Conservation (phyloP, 2,888 invertebrate genomes). For the Agonum fuliginosum region DNA sequence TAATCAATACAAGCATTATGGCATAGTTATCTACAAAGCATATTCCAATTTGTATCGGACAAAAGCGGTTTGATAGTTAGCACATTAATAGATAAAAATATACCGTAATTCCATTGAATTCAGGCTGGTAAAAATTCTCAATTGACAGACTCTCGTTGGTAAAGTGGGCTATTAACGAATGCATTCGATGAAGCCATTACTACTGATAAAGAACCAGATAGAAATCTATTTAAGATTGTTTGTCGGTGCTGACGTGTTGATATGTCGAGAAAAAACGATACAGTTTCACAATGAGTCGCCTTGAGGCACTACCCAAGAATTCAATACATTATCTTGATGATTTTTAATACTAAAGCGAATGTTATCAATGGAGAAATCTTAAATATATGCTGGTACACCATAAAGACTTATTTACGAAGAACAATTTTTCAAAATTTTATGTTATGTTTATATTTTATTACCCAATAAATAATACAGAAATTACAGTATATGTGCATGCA, state of each 20-base stretch:
- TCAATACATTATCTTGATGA: neutral
- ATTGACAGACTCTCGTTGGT: slow-evolving; percentile 11
- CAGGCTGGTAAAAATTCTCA: slow-evolving; percentile 3
- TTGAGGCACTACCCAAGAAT: neutral
- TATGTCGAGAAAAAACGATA: slow-evolving; percentile 23
- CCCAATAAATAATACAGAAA: slow-evolving; percentile 9
- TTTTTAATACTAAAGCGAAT: too few species aligned
- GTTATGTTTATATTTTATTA: slow-evolving; percentile 33
- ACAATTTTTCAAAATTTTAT: slow-evolving; percentile 21
- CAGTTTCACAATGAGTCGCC: slow-evolving; percentile 16
- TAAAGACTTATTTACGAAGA: neutral
- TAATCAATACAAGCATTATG: slow-evolving; percentile 29
- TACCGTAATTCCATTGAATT: slow-evolving; percentile 21
- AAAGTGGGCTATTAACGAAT: neutral
- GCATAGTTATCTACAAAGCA: slow-evolving; percentile 23
- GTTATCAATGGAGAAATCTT: neutral
- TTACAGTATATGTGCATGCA: slow-evolving; percentile 1
- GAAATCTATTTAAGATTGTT: slow-evolving; percentile 27
- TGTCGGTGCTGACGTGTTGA: slow-evolving; percentile 24
- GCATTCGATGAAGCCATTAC: slow-evolving; percentile 25
- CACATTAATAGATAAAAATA: slow-evolving; percentile 28
- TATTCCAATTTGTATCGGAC: slow-evolving; percentile 24
- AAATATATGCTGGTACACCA: neutral
- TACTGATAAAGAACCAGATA: slow-evolving; percentile 32
- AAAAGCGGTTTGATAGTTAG: slow-evolving; percentile 29